Conservation (phyloP, 2,797 vertebrate species). For the Anguilla pacifica region DNA sequence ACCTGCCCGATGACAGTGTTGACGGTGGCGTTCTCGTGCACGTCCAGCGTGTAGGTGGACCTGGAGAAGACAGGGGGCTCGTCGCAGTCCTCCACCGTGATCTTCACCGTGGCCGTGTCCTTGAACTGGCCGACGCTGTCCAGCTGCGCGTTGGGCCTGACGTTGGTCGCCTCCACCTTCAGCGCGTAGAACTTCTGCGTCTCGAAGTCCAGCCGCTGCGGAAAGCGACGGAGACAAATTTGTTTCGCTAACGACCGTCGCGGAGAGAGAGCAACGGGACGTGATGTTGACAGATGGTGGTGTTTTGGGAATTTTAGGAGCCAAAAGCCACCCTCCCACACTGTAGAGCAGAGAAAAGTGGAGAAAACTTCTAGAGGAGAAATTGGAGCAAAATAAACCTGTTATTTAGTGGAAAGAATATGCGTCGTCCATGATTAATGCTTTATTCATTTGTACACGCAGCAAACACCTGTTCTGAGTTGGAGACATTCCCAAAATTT, state of each 20-base stretch:
- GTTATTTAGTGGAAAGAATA: slow-evolving; percentile 49
- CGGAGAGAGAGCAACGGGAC: slow-evolving; percentile 60
- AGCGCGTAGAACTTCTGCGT: slow-evolving; percentile 88
- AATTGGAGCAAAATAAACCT: slow-evolving; percentile 22
- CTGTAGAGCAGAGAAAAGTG: slow-evolving; percentile 17
- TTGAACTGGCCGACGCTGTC: slow-evolving; percentile 84
- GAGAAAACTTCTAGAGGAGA: slow-evolving; percentile 28
- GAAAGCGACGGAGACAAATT: slow-evolving; percentile 70
- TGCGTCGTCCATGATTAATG: slow-evolving; percentile 44
- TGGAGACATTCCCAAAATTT: slow-evolving; percentile 47
- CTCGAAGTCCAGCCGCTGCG: slow-evolving; percentile 92
- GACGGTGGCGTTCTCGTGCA: slow-evolving; percentile 89
- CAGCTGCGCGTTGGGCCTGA: slow-evolving; percentile 76
- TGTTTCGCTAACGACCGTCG: slow-evolving; percentile 65
- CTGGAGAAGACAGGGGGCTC: slow-evolving; percentile 92
- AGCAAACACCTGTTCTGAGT: slow-evolving; percentile 51
- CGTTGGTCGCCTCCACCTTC: slow-evolving; percentile 91
- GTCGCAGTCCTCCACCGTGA: slow-evolving; percentile 89
- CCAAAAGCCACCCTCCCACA: slow-evolving; percentile 1
- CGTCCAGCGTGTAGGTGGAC: slow-evolving; percentile 84
- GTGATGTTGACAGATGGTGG: slow-evolving; percentile 63
- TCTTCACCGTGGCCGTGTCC: slow-evolving; percentile 90
- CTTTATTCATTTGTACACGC: slow-evolving; percentile 50
- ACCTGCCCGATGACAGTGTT: slow-evolving; percentile 90
- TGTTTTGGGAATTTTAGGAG: slow-evolving; percentile 50